Evolutionary conservation across 1,140 invertebrate genomes (phyloP).

Genomic region (Drosophila micromelanica): DNA sequence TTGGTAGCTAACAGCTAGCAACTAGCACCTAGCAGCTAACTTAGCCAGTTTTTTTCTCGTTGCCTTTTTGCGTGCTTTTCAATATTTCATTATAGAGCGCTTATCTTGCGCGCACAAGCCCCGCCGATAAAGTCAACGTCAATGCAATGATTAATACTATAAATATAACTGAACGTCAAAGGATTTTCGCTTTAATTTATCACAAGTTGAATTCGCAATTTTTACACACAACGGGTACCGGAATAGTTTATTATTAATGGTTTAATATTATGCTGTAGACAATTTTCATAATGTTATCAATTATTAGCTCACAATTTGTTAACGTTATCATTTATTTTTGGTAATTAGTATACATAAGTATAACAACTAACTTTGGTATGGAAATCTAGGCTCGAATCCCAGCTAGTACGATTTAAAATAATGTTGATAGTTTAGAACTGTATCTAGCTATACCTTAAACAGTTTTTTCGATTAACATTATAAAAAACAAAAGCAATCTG

Average conservation of each 20-base stretch:
- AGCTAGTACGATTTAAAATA: no score
- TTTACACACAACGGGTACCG: no score
- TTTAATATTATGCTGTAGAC: no score
- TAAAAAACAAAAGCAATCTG: conserved; percentile 5
- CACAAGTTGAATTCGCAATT: conserved; percentile 47
- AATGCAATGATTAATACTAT: conserved; percentile 74
- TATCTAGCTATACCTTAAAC: no score
- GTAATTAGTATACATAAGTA: no score
- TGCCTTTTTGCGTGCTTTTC: conserved; percentile 47
- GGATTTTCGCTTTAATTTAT: conserved; percentile 69
- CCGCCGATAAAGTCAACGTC: conserved; percentile 54
- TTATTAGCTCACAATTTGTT: no score
- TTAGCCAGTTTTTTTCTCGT: conserved; percentile 34
- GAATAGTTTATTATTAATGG: no score
- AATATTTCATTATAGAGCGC: conserved; percentile 52
- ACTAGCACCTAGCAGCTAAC: conserved; percentile 36
- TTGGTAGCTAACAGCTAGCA: conserved; percentile 2
- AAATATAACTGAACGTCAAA: conserved; percentile 76
- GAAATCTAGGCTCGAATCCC: no score
- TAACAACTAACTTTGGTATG: no score
- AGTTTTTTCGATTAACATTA: neutral
- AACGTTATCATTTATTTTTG: no score
- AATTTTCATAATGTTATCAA: no score
- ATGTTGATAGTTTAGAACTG: no score
- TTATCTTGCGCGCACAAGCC: conserved; percentile 48